A percentile compares a stretch with the other conserved stretches of the same genome.
Evolutionary conservation across 2,113 vertebrate species (phyloP).

Genomic region (Strix uralensis): DNA sequence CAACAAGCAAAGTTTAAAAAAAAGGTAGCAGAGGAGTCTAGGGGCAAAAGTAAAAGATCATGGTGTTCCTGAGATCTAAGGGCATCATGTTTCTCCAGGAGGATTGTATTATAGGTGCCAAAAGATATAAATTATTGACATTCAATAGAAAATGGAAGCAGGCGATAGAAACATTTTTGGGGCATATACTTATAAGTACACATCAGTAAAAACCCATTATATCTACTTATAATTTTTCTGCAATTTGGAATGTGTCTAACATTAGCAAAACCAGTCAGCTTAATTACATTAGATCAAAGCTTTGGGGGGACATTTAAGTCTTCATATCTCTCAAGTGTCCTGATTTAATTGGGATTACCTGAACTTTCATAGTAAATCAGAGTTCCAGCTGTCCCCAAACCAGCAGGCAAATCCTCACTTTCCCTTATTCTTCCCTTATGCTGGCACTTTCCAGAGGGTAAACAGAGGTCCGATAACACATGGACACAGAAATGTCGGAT

Average conservation of each 20-base stretch:
- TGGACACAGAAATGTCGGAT: conserved; percentile 27
- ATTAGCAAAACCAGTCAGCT: neutral
- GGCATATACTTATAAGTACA: neutral
- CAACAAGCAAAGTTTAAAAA: neutral
- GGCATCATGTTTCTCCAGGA: conserved; percentile 17
- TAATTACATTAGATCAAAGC: conserved; percentile 13
- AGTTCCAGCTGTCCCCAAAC: neutral
- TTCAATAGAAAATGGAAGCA: neutral
- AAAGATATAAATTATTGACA: conserved; percentile 29
- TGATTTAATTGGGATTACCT: conserved; percentile 36
- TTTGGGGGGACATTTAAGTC: neutral
- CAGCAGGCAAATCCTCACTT: neutral
- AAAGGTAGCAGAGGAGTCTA: neutral
- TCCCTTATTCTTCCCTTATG: neutral
- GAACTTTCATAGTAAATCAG: conserved; percentile 27
- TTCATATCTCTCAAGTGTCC: neutral
- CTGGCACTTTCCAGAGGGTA: conserved; percentile 11
- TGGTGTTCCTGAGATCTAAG: conserved; percentile 17
- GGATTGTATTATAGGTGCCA: neutral
- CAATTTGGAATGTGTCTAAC: neutral
- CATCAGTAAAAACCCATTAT: neutral
- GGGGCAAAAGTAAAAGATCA: neutral
- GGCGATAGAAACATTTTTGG: neutral
- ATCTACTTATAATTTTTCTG: neutral
- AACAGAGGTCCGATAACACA: conserved; percentile 4